A percentile compares a stretch with the other conserved stretches of the same genome.
Conservation (phyloP, 1,140 invertebrate genomes). For the Sesamia nonagrioides region DNA sequence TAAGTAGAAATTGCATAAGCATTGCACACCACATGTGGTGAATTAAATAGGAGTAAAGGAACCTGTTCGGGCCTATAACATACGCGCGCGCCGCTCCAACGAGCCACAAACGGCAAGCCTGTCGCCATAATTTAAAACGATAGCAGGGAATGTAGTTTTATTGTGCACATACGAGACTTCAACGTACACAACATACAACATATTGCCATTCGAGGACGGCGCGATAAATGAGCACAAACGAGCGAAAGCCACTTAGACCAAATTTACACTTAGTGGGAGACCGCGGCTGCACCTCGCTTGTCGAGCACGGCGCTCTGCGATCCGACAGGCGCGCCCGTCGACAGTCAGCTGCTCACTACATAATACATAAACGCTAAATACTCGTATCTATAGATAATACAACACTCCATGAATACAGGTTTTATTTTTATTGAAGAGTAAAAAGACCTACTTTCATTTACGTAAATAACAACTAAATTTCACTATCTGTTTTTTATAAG, state of each 20-base stretch:
- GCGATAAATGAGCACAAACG: conserved; percentile 82
- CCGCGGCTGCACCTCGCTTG: conserved; percentile 67
- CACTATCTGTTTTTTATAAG: conserved; percentile 59
- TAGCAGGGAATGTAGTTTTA: conserved; percentile 79
- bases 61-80: conserved; percentile 79
- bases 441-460: conserved; percentile 47
- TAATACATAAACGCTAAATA: conserved; percentile 56
- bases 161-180: conserved; percentile 74
- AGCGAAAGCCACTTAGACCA: conserved; percentile 85
- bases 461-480: conserved; percentile 52
- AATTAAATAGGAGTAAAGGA: conserved; percentile 85
- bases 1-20: conserved; percentile 83
- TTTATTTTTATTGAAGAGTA: conserved; percentile 30
- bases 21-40: conserved; percentile 79
- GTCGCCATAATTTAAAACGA: conserved; percentile 82
- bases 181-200: conserved; percentile 76
- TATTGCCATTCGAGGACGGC: conserved; percentile 75
- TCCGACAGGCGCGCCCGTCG: conserved; percentile 59
- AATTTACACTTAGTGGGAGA: conserved; percentile 87
- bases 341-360: conserved; percentile 79
- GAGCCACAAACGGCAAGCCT: conserved; percentile 77
- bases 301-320: conserved; percentile 61
- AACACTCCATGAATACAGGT: conserved; percentile 33
- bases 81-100: conserved; percentile 71
- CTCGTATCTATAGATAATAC: conserved; percentile 4